phyloP scores from a whole-genome alignment of 2,113 vertebrate genomes.

The Archocentrus centrarchus region DNA sequence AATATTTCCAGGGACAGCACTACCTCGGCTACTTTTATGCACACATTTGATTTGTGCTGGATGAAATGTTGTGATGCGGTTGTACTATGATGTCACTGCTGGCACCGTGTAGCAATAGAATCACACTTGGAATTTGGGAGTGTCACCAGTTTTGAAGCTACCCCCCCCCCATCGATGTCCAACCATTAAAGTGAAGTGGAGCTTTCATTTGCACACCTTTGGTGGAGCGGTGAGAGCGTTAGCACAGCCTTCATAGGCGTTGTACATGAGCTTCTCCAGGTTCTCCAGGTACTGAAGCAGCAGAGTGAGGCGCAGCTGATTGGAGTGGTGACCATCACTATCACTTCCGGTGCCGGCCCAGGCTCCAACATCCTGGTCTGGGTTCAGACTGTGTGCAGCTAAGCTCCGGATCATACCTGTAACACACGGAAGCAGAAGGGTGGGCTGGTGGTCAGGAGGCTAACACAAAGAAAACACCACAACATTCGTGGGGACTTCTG shows the following conservation, averaged over 20 bases:
- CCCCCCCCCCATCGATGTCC: fast-evolving
- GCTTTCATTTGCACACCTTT: slow-evolving; percentile 82
- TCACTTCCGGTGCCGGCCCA: slow-evolving; percentile 92
- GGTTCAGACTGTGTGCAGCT: slow-evolving; percentile 93
- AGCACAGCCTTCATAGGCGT: slow-evolving; percentile 97
- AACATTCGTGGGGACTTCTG: too few species aligned
- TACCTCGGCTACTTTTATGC: too few species aligned
- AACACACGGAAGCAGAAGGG: not conserved
- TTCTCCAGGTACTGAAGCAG: slow-evolving; percentile 97
- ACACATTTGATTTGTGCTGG: too few species aligned
- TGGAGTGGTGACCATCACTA: slow-evolving; percentile 93
- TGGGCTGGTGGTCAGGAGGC: too few species aligned
- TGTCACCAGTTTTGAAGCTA: not conserved
- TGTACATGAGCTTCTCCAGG: slow-evolving; percentile 98
- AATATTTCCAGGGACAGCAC: too few species aligned
- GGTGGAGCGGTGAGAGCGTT: slow-evolving; percentile 96
- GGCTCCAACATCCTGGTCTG: slow-evolving; percentile 92
- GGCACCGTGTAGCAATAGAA: not conserved
- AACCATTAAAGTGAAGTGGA: fast-evolving
- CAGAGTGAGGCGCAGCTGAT: slow-evolving; percentile 93
- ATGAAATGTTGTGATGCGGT: too few species aligned
- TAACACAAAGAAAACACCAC: fast-evolving
- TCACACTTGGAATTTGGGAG: not conserved
- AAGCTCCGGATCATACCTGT: slow-evolving; percentile 96
- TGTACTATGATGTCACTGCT: too few species aligned